Evolutionary conservation across 2,797 vertebrate genomes (phyloP).

Genomic region (Psittacula echo): DNA sequence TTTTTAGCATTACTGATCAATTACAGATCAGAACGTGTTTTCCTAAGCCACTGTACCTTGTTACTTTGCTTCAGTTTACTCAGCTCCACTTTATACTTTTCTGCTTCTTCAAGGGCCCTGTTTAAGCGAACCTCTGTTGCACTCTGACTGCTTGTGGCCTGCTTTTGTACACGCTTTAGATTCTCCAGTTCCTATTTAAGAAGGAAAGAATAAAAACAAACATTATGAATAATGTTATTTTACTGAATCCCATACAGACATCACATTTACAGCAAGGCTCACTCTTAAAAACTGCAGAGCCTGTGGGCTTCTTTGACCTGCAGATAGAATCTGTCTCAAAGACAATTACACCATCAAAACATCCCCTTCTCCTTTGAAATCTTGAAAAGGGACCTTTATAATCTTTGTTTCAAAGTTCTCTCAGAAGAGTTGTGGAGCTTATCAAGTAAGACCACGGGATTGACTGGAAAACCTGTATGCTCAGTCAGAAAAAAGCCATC

Average conservation of each 20-base stretch:
- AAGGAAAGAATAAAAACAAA: conserved; percentile 7
- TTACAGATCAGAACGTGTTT: background rate
- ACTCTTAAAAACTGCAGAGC: background rate
- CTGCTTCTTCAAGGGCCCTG: conserved; percentile 91
- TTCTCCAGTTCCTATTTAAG: conserved; percentile 86
- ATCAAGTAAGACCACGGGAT: background rate
- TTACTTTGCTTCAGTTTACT: conserved; percentile 86
- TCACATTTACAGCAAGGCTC: background rate
- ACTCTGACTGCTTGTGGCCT: conserved; percentile 81
- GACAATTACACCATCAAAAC: background rate
- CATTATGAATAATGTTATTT: background rate
- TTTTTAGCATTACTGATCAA: background rate
- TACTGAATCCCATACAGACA: background rate
- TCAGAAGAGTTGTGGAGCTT: background rate
- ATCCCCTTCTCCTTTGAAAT: background rate
- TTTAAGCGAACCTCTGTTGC: conserved; percentile 89
- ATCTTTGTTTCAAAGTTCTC: background rate
- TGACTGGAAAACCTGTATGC: background rate
- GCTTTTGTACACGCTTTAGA: conserved; percentile 85
- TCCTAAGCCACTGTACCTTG: conserved; percentile 80
- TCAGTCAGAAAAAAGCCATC: background rate
- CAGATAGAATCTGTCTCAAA: background rate
- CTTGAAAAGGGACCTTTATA: background rate
- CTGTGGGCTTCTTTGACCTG: background rate
- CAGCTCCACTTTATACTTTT: conserved; percentile 86